Evolutionary conservation across 2,797 vertebrate species (phyloP).

Genomic region (Coregonus suidteri): DNA sequence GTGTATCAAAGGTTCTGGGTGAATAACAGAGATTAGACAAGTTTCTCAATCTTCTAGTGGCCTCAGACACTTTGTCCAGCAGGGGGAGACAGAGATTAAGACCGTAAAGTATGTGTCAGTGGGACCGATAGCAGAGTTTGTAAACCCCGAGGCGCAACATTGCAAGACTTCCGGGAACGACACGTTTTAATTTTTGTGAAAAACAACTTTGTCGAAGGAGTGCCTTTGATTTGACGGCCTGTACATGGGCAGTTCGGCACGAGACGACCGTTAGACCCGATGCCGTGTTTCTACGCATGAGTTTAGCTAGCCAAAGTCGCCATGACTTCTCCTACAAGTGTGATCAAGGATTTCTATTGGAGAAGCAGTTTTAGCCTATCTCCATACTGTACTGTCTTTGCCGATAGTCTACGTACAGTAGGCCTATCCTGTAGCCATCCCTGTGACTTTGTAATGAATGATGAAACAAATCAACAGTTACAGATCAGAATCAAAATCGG

Average conservation of each 20-base stretch:
- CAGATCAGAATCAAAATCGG: not conserved
- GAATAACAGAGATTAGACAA: not conserved
- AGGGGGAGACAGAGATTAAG: conserved; percentile 24
- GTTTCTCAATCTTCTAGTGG: not conserved
- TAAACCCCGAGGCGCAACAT: not conserved
- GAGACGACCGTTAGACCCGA: no score
- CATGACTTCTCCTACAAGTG: no score
- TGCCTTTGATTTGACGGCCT: not conserved
- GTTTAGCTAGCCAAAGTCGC: no score
- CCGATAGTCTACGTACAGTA: no score
- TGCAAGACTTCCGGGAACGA: no score
- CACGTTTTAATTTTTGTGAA: no score
- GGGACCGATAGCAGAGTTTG: not conserved
- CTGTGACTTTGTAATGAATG: no score
- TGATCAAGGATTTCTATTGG: no score
- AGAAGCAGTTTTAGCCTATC: not conserved
- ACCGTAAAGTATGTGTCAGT: not conserved
- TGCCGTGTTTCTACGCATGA: no score
- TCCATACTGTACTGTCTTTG: not conserved
- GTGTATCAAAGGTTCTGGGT: conserved; percentile 1
- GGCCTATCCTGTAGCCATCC: no score
- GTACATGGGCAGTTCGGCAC: no score
- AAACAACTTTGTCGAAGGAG: not conserved
- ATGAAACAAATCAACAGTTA: not conserved
- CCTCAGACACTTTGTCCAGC: not conserved